phyloP scores from a whole-genome alignment of 2,113 vertebrate genomes.

The Corydoras sp. region DNA sequence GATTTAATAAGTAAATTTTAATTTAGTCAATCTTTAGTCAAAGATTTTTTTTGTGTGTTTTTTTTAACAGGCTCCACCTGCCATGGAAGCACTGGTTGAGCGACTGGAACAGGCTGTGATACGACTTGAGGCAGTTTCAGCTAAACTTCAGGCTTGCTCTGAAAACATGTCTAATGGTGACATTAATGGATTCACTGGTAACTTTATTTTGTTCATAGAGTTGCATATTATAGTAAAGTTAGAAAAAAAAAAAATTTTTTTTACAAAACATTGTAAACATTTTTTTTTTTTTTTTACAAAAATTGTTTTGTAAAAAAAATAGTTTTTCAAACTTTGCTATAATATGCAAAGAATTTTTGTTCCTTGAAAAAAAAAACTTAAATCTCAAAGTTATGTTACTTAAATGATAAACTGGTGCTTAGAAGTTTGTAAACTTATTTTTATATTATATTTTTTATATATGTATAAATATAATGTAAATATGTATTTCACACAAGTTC shows the following conservation, averaged over 20 bases:
- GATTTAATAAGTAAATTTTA: too few relatives aligned
- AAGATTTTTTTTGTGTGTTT: not conserved
- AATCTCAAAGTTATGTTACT: too few relatives aligned
- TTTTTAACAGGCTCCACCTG: conserved; percentile 54
- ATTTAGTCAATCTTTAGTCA: not conserved
- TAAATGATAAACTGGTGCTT: too few relatives aligned
- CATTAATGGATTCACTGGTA: conserved; percentile 61
- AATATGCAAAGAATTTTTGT: too few relatives aligned
- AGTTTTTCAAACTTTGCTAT: too few relatives aligned
- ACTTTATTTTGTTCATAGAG: not conserved
- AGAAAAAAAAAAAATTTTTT: not conserved
- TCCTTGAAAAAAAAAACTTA: too few relatives aligned
- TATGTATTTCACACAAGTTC: too few relatives aligned
- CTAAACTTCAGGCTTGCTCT: conserved; percentile 55
- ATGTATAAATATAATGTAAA: too few relatives aligned
- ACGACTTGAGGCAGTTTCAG: conserved; percentile 78
- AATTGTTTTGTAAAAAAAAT: too few relatives aligned
- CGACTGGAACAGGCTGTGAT: conserved; percentile 84
- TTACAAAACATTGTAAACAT: not conserved
- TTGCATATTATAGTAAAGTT: not conserved
- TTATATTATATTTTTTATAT: too few relatives aligned
- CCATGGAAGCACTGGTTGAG: conserved; percentile 77
- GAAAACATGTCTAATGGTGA: conserved; percentile 55
- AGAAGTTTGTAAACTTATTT: too few relatives aligned
- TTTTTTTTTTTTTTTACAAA: too few relatives aligned